A percentile compares a stretch with the other conserved stretches of the same genome.
These are phyloP conservation scores for Calliopsis andreniformis DNA, from an alignment of 1,140 invertebrate genomes.

Conservation along the genomic window DNA sequence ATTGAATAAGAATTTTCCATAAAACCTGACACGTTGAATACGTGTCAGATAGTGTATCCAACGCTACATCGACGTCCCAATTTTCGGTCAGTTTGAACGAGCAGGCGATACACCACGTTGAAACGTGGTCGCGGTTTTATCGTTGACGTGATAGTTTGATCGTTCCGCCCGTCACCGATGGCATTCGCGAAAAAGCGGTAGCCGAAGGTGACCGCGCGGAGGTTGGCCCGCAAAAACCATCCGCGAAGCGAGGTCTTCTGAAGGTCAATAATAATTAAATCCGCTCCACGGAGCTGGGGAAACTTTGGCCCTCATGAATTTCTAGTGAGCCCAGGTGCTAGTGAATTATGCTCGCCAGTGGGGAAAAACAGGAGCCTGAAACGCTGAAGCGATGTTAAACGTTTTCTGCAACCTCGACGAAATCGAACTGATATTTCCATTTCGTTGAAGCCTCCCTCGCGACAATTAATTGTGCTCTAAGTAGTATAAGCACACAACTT, in stretches of 20 bases:
- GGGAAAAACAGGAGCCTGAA: conserved; percentile 11
- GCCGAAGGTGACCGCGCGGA: background rate
- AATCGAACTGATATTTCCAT: background rate
- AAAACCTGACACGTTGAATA: no score
- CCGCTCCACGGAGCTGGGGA: conserved; percentile 19
- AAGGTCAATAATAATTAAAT: conserved; percentile 63
- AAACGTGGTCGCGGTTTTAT: conserved; percentile 1
- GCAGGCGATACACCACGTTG: background rate
- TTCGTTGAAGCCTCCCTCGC: background rate
- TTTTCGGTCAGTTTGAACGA: background rate
- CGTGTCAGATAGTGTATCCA: no score
- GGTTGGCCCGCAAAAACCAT: background rate
- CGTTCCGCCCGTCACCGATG: conserved; percentile 6
- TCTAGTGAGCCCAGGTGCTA: conserved; percentile 28
- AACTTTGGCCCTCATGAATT: conserved; percentile 61
- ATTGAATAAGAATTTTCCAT: no score
- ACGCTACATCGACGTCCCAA: background rate
- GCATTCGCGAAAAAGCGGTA: background rate
- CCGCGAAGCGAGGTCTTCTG: background rate
- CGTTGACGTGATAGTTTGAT: conserved; percentile 10
- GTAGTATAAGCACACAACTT: no score
- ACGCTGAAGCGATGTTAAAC: background rate
- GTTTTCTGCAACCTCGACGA: background rate
- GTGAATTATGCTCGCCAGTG: conserved; percentile 27
- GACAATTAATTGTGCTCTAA: background rate